Evolutionary conservation across 2,797 vertebrate genomes (phyloP).

Genomic region (Ptychadena robeensis): DNA sequence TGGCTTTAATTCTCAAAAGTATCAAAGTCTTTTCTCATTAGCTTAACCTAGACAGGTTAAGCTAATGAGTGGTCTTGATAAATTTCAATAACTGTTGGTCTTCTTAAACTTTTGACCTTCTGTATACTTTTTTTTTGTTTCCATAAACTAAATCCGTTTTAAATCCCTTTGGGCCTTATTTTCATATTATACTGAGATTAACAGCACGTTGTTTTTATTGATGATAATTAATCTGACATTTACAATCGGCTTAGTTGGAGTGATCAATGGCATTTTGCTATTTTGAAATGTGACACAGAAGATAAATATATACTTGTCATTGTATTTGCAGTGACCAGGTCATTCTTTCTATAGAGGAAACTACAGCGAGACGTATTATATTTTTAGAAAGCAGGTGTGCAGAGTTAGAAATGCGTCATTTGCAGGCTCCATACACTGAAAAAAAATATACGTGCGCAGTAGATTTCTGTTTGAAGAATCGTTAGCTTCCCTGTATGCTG

Average conservation of each 20-base stretch:
- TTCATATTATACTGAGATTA: no score
- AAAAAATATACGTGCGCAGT: constrained; percentile 1
- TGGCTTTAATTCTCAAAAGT: no score
- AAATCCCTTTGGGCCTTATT: no score
- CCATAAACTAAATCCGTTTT: no score
- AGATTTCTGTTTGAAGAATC: neutral
- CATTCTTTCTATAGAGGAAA: constrained; percentile 29
- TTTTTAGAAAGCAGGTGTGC: constrained; percentile 43
- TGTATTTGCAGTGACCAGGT: constrained; percentile 7
- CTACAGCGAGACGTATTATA: constrained; percentile 17
- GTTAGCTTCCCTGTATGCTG: neutral
- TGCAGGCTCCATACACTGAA: neutral
- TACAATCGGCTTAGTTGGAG: neutral
- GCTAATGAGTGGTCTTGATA: no score
- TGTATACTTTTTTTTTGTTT: no score
- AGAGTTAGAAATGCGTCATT: constrained; percentile 15
- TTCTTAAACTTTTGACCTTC: no score
- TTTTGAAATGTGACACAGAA: neutral
- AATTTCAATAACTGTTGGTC: no score
- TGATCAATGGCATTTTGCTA: neutral
- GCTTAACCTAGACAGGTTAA: no score
- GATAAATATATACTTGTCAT: neutral
- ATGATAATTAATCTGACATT: neutral
- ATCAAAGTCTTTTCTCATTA: no score
- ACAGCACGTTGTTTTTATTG: no score